A percentile compares a stretch with the other conserved stretches of the same genome.
Evolutionary conservation across 2,888 invertebrate species (phyloP).

Genomic region (Tetragnatha montana): DNA sequence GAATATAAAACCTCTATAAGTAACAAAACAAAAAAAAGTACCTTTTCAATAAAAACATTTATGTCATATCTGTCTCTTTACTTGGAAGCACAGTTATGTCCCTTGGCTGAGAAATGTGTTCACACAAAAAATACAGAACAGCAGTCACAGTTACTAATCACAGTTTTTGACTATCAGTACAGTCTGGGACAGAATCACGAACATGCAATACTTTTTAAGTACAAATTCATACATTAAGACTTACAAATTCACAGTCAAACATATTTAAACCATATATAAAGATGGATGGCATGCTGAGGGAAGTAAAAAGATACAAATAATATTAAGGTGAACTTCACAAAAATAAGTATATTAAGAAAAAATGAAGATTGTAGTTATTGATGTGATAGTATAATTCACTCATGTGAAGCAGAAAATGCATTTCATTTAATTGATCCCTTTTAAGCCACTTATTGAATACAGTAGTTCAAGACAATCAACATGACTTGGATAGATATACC

Average conservation of each 20-base stretch:
- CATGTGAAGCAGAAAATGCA: slow-evolving; percentile 42
- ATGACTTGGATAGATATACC: background rate
- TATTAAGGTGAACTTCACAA: background rate
- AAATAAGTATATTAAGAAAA: background rate
- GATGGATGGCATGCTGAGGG: slow-evolving; percentile 24
- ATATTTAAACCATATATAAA: background rate
- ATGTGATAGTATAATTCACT: slow-evolving; percentile 7
- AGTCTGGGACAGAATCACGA: slow-evolving; percentile 32
- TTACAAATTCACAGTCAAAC: slow-evolving; percentile 7
- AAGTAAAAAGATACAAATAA: background rate
- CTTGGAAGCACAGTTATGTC: slow-evolving; percentile 61
- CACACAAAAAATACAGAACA: background rate
- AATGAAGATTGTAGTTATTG: background rate
- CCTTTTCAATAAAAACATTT: background rate
- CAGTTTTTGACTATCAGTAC: slow-evolving; percentile 16
- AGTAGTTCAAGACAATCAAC: slow-evolving; percentile 4
- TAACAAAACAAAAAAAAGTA: slow-evolving; percentile 5
- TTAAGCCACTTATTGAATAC: slow-evolving; percentile 60
- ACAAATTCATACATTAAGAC: slow-evolving; percentile 31
- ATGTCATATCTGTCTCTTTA: slow-evolving; percentile 19
- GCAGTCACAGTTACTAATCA: slow-evolving; percentile 50
- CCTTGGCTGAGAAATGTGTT: slow-evolving; percentile 15
- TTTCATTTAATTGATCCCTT: slow-evolving; percentile 59
- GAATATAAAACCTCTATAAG: background rate
- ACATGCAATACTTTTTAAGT: slow-evolving; percentile 35